Evolutionary conservation across 2,797 vertebrate species (phyloP).

Genomic region (Melanotaenia parkinsoni): DNA sequence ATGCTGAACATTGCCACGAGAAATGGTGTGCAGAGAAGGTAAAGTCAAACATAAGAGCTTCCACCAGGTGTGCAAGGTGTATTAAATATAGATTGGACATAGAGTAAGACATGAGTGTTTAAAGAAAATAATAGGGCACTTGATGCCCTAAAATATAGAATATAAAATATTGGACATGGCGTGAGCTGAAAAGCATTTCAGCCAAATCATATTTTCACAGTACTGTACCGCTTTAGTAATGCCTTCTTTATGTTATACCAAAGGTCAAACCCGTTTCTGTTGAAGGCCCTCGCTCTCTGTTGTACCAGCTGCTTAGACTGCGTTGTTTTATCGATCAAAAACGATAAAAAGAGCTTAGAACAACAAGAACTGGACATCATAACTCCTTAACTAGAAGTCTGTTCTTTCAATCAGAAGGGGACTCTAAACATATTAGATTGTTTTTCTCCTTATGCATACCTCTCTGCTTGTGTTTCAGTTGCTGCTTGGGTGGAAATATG

Average conservation of each 20-base stretch:
- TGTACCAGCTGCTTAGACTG: conserved; percentile 45
- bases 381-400: conserved; percentile 13
- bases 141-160: background rate
- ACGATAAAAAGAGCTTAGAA: background rate
- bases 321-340: conserved; percentile 47
- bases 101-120: background rate
- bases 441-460: conserved; percentile 4
- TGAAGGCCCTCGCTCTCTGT: conserved; percentile 10
- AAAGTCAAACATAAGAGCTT: conserved; percentile 50
- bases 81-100: conserved; percentile 25
- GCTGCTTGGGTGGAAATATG: conserved; percentile 94
- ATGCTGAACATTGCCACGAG: conserved; percentile 94
- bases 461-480: conserved; percentile 80
- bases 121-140: background rate
- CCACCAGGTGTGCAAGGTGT: background rate
- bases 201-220: background rate
- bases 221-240: too few species aligned
- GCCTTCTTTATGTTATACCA: background rate
- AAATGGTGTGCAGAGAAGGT: conserved; percentile 99
- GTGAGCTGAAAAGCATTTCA: conserved; percentile 23
- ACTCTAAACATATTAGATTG: conserved; percentile 14
- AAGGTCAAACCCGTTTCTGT: conserved; percentile 4
- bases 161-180: conserved; percentile 1
- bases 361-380: conserved; percentile 38
- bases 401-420: background rate